These are phyloP conservation scores for Cacoxenus indagator DNA, from an alignment of 2,888 invertebrate species.

Conservation along the genomic window DNA sequence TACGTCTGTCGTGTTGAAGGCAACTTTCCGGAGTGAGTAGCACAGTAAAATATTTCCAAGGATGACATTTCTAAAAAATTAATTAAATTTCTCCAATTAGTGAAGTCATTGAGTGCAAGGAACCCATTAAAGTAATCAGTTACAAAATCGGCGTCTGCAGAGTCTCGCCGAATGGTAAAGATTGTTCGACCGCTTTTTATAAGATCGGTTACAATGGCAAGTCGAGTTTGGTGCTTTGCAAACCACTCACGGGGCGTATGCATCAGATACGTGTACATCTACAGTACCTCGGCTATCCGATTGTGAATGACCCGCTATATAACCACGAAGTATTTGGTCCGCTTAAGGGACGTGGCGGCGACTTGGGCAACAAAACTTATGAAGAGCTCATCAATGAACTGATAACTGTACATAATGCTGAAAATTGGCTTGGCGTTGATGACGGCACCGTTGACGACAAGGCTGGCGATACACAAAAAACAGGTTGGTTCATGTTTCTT, in stretches of 20 bases:
- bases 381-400: slow-evolving; percentile 90
- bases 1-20: slow-evolving; percentile 97
- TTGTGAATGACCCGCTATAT: slow-evolving; percentile 97
- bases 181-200: slow-evolving; percentile 92
- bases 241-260: slow-evolving; percentile 96
- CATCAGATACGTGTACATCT: slow-evolving; percentile 99
- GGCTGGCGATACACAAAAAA: slow-evolving; percentile 67
- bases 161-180: slow-evolving; percentile 92
- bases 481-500: too few relatives aligned
- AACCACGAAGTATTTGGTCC: slow-evolving; percentile 97
- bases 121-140: slow-evolving; percentile 93
- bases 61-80: not conserved
- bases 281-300: slow-evolving; percentile 97
- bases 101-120: slow-evolving; percentile 85
- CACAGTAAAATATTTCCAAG: not conserved
- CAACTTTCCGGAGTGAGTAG: slow-evolving; percentile 89
- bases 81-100: slow-evolving; percentile 68
- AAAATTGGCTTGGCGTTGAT: slow-evolving; percentile 94
- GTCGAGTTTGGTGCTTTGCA: slow-evolving; percentile 93
- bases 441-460: slow-evolving; percentile 84
- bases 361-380: slow-evolving; percentile 89
- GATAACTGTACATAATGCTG: slow-evolving; percentile 93
- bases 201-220: slow-evolving; percentile 89
- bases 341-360: slow-evolving; percentile 88
- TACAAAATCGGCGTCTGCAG: slow-evolving; percentile 97